phyloP scores from a whole-genome alignment of 23 tunicate species.

The Ascidia mentula region DNA sequence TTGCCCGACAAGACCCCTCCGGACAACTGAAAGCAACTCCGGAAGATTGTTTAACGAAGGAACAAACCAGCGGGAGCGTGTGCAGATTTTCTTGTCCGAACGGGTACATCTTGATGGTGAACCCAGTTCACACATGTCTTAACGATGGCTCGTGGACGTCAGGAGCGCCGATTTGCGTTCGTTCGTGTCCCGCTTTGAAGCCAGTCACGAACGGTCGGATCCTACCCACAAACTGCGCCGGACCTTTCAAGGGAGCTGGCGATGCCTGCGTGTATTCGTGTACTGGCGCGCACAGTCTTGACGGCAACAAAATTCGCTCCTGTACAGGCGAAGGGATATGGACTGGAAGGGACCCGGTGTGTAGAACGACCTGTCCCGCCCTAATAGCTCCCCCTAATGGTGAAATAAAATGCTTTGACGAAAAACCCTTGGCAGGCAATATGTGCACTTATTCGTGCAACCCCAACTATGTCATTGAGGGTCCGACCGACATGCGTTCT shows the following conservation, averaged over 20 bases:
- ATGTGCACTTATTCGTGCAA: constrained; percentile 22
- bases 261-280: constrained; percentile 35
- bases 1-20: not conserved
- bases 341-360: constrained; percentile 14
- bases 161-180: not conserved
- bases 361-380: constrained; percentile 41
- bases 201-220: constrained; percentile 21
- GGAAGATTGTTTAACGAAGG: not conserved
- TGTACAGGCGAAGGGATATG: constrained; percentile 34
- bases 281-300: constrained; percentile 7
- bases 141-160: constrained; percentile 30
- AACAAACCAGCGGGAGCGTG: constrained; percentile 13
- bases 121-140: constrained; percentile 9
- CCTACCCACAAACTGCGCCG: constrained; percentile 31
- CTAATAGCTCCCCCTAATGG: constrained; percentile 44
- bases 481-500: constrained; percentile 7
- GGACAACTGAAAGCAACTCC: not conserved
- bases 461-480: constrained; percentile 33
- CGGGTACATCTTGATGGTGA: constrained; percentile 24
- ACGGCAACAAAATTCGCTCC: not conserved
- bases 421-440: constrained; percentile 23
- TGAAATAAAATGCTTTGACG: not conserved
- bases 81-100: constrained; percentile 35
- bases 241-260: constrained; percentile 13
- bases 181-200: constrained; percentile 28